These are phyloP conservation scores for Zaprionus inermis DNA, from an alignment of 1,140 invertebrate species.

Conservation along the genomic window DNA sequence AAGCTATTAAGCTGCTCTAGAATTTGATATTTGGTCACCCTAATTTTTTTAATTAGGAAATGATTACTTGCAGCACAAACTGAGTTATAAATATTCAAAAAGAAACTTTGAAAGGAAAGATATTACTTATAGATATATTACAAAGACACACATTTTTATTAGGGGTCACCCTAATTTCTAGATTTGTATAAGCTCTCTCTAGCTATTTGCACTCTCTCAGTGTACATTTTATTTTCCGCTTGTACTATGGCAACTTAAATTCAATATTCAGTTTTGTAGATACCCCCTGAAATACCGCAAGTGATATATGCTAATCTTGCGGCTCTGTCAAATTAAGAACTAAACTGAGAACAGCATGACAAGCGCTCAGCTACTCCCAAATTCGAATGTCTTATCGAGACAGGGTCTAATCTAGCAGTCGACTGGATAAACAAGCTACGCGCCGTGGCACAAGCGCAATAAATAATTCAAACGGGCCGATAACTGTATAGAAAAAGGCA, in stretches of 20 bases:
- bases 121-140: too few species aligned
- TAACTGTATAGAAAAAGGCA: background rate
- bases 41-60: background rate
- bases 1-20: too few species aligned
- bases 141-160: too few species aligned
- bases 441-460: background rate
- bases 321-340: background rate
- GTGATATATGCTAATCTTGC: background rate
- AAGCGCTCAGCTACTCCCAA: background rate
- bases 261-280: background rate
- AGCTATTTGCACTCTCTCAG: too few species aligned
- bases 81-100: too few species aligned
- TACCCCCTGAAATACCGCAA: background rate
- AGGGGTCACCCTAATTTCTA: too few species aligned
- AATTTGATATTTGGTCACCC: background rate
- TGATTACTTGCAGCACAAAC: background rate
- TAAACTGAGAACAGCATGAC: background rate
- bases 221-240: too few species aligned
- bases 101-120: too few species aligned
- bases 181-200: too few species aligned
- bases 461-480: background rate
- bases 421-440: slow-evolving; percentile 3
- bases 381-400: background rate
- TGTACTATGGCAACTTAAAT: too few species aligned
- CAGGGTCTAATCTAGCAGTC: background rate